Evolutionary conservation across 2,113 vertebrate species (phyloP).

Genomic region (Mastomys coucha): DNA sequence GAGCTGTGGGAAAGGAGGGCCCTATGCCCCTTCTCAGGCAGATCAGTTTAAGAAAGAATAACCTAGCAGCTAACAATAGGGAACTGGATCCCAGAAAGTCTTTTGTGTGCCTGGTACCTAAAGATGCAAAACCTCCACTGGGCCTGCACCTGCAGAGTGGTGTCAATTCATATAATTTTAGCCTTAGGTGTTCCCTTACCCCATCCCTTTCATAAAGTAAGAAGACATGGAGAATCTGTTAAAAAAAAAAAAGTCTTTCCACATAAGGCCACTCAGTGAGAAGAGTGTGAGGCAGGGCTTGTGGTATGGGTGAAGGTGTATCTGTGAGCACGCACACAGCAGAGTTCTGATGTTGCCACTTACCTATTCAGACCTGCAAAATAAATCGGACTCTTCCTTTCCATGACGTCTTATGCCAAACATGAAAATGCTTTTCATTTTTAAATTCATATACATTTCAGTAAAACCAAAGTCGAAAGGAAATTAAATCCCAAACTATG

Average conservation of each 20-base stretch:
- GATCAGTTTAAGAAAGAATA: conserved; percentile 33
- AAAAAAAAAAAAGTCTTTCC: not conserved
- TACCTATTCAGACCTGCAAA: conserved; percentile 17
- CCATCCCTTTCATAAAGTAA: conserved; percentile 4
- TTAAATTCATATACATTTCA: conserved; percentile 34
- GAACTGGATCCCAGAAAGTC: not conserved
- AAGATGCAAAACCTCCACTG: not conserved
- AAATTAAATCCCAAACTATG: conserved; percentile 28
- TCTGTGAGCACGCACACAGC: not conserved
- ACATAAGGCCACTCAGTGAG: not conserved
- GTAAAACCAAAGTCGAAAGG: conserved; percentile 36
- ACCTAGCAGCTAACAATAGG: not conserved
- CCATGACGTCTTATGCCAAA: not conserved
- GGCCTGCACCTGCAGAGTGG: not conserved
- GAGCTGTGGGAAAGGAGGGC: not conserved
- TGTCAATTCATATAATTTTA: not conserved
- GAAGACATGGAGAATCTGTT: not conserved
- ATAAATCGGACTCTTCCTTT: not conserved
- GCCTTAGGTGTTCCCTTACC: not conserved
- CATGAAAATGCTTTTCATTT: conserved; percentile 14
- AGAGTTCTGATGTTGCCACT: not conserved
- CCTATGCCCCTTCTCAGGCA: conserved; percentile 4
- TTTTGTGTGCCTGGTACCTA: not conserved
- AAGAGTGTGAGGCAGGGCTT: not conserved
- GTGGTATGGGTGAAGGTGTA: too few relatives aligned